phyloP scores from a whole-genome alignment of 2,888 invertebrate species.

The Heliconius aoede region DNA sequence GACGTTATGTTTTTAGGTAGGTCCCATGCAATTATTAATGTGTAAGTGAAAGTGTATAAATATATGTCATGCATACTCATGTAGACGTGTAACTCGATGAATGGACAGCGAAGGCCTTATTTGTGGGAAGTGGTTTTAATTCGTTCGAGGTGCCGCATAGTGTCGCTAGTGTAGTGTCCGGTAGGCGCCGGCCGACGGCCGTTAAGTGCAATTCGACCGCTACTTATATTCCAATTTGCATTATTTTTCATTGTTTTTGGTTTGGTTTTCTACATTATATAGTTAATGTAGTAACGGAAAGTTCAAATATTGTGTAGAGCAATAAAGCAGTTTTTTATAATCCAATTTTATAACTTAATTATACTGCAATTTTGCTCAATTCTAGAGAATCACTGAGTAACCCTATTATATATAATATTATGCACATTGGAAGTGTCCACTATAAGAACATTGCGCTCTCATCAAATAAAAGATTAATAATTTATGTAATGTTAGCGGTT shows the following conservation, averaged over 20 bases:
- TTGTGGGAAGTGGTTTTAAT: conserved; percentile 58
- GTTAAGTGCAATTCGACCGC: conserved; percentile 62
- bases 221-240: conserved; percentile 51
- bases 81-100: conserved; percentile 61
- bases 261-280: conserved; percentile 18
- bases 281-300: conserved; percentile 29
- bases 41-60: conserved; percentile 80
- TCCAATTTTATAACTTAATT: conserved; percentile 50
- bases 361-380: conserved; percentile 39
- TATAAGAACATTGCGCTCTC: conserved; percentile 6
- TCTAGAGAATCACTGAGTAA: neutral
- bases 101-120: conserved; percentile 74
- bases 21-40: conserved; percentile 78
- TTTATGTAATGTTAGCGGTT: conserved; percentile 35
- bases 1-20: conserved; percentile 72
- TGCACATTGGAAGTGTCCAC: conserved; percentile 29
- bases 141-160: conserved; percentile 57
- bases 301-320: conserved; percentile 31
- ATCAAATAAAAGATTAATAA: conserved; percentile 22
- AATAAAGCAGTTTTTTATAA: conserved; percentile 32
- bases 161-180: conserved; percentile 73
- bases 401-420: neutral
- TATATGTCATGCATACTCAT: conserved; percentile 74
- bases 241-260: conserved; percentile 30
- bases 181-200: conserved; percentile 56